These are phyloP conservation scores for Pelosia muscerda DNA, from an alignment of 2,888 invertebrate species.

Conservation along the genomic window DNA sequence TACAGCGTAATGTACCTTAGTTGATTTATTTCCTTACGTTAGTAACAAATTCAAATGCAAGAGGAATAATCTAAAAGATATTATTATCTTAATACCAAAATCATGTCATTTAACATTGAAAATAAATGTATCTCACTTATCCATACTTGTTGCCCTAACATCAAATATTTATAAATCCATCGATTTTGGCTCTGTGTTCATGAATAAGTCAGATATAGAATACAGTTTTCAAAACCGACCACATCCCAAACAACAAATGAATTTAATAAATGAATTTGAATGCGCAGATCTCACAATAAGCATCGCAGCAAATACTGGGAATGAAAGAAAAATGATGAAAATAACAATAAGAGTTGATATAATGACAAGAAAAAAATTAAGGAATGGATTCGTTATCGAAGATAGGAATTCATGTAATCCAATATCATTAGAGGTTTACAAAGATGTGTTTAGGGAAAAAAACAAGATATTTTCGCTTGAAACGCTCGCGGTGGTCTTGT, in stretches of 20 bases:
- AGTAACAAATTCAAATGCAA: not conserved
- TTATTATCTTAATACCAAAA: not conserved
- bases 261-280: conserved; percentile 24
- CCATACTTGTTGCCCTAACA: not conserved
- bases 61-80: not conserved
- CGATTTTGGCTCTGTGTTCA: not conserved
- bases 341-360: conserved; percentile 30
- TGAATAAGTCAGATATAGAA: not conserved
- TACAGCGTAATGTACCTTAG: conserved; percentile 23
- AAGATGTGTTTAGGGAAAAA: conserved; percentile 35
- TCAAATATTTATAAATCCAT: not conserved
- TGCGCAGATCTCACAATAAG: conserved; percentile 17
- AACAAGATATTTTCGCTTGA: conserved; percentile 30
- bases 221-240: not conserved
- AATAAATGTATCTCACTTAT: not conserved
- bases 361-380: conserved; percentile 32
- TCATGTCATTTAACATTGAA: not conserved
- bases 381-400: conserved; percentile 31
- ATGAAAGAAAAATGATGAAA: conserved; percentile 21
- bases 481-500: conserved; percentile 26
- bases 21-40: not conserved
- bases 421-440: conserved; percentile 39
- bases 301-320: conserved; percentile 8
- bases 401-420: conserved; percentile 41
- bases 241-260: not conserved